These are phyloP conservation scores for Aleiodes testaceus DNA, from an alignment of 2,888 invertebrate genomes.

Conservation along the genomic window DNA sequence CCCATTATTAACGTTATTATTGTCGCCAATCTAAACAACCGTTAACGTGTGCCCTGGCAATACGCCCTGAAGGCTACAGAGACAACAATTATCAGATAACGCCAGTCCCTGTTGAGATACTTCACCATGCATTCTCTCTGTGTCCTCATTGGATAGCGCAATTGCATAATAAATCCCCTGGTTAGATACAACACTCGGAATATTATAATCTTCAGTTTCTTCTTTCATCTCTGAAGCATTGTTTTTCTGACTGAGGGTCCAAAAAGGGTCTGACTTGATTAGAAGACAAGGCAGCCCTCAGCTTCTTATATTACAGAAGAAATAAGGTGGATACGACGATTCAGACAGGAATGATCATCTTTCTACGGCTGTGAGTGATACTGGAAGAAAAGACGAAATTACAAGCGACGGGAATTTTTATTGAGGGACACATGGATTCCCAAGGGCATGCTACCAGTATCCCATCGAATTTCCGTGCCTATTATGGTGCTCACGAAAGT, in stretches of 20 bases:
- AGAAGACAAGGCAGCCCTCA: slow-evolving; percentile 11
- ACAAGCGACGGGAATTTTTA: slow-evolving; percentile 48
- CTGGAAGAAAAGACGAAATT: slow-evolving; percentile 41
- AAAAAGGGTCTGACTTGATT: slow-evolving; percentile 34
- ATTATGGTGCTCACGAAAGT: neutral
- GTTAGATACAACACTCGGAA: slow-evolving; percentile 1
- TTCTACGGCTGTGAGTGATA: slow-evolving; percentile 50
- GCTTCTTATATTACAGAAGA: slow-evolving; percentile 11
- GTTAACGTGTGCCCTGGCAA: slow-evolving; percentile 38
- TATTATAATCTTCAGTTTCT: neutral
- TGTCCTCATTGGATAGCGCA: neutral
- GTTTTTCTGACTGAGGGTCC: neutral
- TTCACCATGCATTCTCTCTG: slow-evolving; percentile 7
- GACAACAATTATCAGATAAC: slow-evolving; percentile 49
- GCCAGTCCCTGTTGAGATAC: slow-evolving; percentile 34
- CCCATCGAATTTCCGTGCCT: slow-evolving; percentile 11
- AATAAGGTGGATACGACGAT: slow-evolving; percentile 37
- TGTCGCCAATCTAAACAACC: slow-evolving; percentile 49
- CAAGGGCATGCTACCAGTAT: slow-evolving; percentile 19
- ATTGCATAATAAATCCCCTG: slow-evolving; percentile 14
- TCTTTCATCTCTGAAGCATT: neutral
- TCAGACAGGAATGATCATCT: slow-evolving; percentile 45
- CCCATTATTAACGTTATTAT: slow-evolving; percentile 54
- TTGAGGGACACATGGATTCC: slow-evolving; percentile 40
- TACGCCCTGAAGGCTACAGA: slow-evolving; percentile 42